A percentile compares a stretch with the other conserved stretches of the same genome.
Conservation (phyloP, 2,888 invertebrate genomes). For the Lasioglossum malachurum region DNA sequence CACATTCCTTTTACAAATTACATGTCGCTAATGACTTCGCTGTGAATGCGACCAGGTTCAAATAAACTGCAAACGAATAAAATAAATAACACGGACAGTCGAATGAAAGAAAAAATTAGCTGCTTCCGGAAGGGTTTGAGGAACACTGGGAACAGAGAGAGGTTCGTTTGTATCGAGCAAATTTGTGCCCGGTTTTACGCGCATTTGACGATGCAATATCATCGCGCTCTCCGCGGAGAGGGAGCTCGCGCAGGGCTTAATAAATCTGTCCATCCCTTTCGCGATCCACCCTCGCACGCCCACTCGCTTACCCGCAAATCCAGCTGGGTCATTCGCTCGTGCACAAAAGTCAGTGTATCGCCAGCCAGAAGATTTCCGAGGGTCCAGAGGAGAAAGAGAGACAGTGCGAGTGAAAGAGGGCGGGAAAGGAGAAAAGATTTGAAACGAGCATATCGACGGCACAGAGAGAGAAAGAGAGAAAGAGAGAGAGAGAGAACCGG, state of each 20-base stretch:
- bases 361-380: slow-evolving; percentile 46
- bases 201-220: slow-evolving; percentile 7
- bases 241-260: slow-evolving; percentile 13
- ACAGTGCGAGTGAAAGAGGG: not conserved
- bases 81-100: no score
- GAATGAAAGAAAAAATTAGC: not conserved
- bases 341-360: slow-evolving; percentile 57
- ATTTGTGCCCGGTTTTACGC: slow-evolving; percentile 10
- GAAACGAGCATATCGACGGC: slow-evolving; percentile 71
- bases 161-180: not conserved
- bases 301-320: slow-evolving; percentile 52
- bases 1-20: no score
- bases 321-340: slow-evolving; percentile 30
- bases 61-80: no score
- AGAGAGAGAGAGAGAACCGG: slow-evolving; percentile 21
- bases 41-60: no score
- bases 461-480: not conserved
- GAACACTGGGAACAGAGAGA: not conserved
- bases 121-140: not conserved
- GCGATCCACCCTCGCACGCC: slow-evolving; percentile 49
- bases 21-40: no score
- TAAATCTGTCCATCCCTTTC: slow-evolving; percentile 48
- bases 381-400: not conserved
- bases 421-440: slow-evolving; percentile 67
- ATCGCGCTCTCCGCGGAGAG: not conserved